Percentiles rank a stretch among this genome's conserved stretches.
Evolutionary conservation across 2,797 vertebrate genomes (phyloP).

Genomic region (Sebastes vulpes): DNA sequence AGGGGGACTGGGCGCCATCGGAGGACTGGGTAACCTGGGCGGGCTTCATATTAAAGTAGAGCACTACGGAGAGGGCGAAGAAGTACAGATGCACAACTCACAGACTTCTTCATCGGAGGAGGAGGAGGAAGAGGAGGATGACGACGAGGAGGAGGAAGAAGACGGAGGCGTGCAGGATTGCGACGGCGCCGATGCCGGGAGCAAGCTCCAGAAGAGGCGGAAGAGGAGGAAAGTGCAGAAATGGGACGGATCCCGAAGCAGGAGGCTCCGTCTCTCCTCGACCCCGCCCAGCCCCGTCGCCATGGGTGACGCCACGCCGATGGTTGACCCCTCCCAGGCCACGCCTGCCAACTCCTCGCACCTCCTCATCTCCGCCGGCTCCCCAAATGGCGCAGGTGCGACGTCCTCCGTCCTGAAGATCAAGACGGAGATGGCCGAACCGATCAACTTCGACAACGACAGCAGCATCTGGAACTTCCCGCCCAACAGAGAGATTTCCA

Average conservation of each 20-base stretch:
- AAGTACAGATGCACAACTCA: constrained; percentile 90
- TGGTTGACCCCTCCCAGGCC: constrained; percentile 89
- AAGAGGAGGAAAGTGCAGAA: constrained; percentile 98
- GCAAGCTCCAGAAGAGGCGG: constrained; percentile 92
- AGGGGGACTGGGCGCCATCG: constrained; percentile 84
- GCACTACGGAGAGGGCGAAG: constrained; percentile 94
- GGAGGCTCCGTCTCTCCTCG: constrained; percentile 88
- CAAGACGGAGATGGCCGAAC: constrained; percentile 98
- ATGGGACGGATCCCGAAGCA: constrained; percentile 83
- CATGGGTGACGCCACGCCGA: constrained; percentile 86
- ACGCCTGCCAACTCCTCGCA: constrained; percentile 38
- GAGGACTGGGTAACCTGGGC: constrained; percentile 89
- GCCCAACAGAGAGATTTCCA: constrained; percentile 97
- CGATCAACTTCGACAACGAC: constrained; percentile 99
- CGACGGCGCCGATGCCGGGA: constrained; percentile 85
- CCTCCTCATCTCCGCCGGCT: constrained; percentile 88
- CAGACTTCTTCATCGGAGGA: constrained; percentile 88
- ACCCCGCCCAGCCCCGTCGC: constrained; percentile 89
- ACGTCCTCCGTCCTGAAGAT: constrained; percentile 94
- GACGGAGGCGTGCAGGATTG: constrained; percentile 88
- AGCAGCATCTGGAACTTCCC: constrained; percentile 99
- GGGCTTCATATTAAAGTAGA: constrained; percentile 98
- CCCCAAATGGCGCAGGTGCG: constrained; percentile 85
- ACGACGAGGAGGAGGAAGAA: constrained; percentile 59
- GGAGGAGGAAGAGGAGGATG: constrained; percentile 72